Percentiles rank a stretch among this genome's conserved stretches.
These are phyloP conservation scores for Panthera tigris DNA, from an alignment of 2,113 vertebrate genomes.

Conservation along the genomic window DNA sequence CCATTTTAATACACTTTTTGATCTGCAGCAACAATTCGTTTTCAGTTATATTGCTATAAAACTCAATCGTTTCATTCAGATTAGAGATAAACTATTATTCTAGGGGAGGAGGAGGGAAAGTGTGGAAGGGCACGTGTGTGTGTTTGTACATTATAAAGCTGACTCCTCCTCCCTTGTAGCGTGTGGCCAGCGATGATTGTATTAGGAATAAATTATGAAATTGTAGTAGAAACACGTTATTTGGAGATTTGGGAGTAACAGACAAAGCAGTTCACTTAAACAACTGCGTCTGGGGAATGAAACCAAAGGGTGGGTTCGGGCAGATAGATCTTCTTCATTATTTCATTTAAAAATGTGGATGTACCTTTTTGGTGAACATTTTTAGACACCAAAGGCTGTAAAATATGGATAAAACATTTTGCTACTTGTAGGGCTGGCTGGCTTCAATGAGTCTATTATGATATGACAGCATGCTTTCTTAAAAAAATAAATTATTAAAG, in stretches of 20 bases:
- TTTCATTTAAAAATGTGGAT: background rate
- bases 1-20: background rate
- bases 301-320: fast-evolving
- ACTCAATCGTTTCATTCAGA: background rate
- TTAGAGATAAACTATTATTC: background rate
- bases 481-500: background rate
- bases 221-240: background rate
- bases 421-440: background rate
- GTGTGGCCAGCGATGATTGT: fast-evolving
- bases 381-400: background rate
- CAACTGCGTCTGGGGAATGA: background rate
- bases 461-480: background rate
- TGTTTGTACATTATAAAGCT: background rate
- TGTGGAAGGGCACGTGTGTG: fast-evolving
- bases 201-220: background rate
- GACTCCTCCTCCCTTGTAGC: background rate
- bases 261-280: background rate
- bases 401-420: background rate
- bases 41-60: background rate
- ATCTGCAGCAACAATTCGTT: background rate
- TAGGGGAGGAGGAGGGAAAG: background rate
- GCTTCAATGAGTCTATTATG: background rate
- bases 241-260: background rate
- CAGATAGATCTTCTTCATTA: background rate
- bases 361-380: background rate